Conservation (phyloP, 2,113 vertebrate genomes). For the Genyomyrus donnyi region DNA sequence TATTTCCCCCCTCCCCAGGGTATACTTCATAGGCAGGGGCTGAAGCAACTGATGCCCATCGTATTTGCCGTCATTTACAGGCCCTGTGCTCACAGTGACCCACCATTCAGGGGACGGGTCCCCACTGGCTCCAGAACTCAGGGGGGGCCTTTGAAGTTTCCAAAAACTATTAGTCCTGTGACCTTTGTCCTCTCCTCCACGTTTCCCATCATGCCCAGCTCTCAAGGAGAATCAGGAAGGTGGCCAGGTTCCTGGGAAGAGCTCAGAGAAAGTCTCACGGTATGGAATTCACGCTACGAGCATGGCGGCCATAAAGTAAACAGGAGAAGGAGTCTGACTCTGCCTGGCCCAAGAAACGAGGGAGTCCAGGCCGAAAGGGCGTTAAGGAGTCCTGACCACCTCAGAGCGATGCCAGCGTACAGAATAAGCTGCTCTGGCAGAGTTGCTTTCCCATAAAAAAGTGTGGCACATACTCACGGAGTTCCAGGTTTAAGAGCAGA, state of each 20-base stretch:
- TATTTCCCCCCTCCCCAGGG: background rate
- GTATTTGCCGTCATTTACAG: background rate
- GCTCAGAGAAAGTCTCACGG: background rate
- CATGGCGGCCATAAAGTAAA: background rate
- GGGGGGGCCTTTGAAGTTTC: constrained; percentile 1
- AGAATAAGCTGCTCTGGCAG: background rate
- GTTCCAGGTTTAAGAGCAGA: background rate
- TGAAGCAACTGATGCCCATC: background rate
- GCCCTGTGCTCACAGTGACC: background rate
- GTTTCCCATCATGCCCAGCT: background rate
- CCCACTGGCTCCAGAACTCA: background rate
- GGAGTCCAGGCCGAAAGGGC: background rate
- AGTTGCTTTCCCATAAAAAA: background rate
- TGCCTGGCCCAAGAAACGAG: background rate
- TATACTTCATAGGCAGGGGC: background rate
- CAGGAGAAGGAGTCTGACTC: background rate
- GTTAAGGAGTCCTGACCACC: background rate
- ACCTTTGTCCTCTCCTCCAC: constrained; percentile 46
- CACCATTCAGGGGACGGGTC: background rate
- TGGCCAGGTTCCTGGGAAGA: background rate
- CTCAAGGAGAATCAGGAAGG: background rate
- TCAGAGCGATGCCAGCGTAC: background rate
- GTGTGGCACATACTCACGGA: too few species aligned
- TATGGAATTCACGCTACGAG: background rate
- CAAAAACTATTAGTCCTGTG: constrained; percentile 30